Conservation (phyloP, 2,888 invertebrate genomes). For the Leptinotarsa rubiginosa region DNA sequence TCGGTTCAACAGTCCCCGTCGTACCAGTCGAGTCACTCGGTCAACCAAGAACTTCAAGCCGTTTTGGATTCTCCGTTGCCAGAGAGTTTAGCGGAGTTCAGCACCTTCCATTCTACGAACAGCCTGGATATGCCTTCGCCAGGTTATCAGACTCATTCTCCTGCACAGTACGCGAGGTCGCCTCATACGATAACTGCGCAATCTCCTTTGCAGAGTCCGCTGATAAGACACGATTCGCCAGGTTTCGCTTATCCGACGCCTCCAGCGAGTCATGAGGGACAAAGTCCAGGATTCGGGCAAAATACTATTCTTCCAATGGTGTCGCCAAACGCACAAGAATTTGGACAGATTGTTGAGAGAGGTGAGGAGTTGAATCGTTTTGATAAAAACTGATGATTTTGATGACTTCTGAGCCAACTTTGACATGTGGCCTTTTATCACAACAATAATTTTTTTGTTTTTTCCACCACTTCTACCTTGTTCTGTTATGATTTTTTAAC, state of each 20-base stretch:
- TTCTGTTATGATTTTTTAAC: too few species aligned
- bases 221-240: constrained; percentile 76
- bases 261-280: constrained; percentile 88
- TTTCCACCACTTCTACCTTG: too few species aligned
- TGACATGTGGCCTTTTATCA: background rate
- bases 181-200: constrained; percentile 68
- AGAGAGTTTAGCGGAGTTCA: constrained; percentile 84
- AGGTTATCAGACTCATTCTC: constrained; percentile 64
- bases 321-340: constrained; percentile 65
- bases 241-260: constrained; percentile 88
- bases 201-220: constrained; percentile 75
- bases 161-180: constrained; percentile 62
- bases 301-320: constrained; percentile 64
- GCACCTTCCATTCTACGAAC: constrained; percentile 76
- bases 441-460: too few species aligned
- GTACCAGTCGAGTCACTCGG: constrained; percentile 67
- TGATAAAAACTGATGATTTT: background rate
- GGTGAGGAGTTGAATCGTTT: constrained; percentile 47
- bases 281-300: constrained; percentile 71
- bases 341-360: constrained; percentile 61
- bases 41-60: constrained; percentile 80
- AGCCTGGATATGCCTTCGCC: constrained; percentile 66
- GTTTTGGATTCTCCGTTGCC: constrained; percentile 83
- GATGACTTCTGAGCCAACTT: background rate
- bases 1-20: constrained; percentile 68